Evolutionary conservation across 2,888 invertebrate genomes (phyloP).

Genomic region (Pandemis corylana): DNA sequence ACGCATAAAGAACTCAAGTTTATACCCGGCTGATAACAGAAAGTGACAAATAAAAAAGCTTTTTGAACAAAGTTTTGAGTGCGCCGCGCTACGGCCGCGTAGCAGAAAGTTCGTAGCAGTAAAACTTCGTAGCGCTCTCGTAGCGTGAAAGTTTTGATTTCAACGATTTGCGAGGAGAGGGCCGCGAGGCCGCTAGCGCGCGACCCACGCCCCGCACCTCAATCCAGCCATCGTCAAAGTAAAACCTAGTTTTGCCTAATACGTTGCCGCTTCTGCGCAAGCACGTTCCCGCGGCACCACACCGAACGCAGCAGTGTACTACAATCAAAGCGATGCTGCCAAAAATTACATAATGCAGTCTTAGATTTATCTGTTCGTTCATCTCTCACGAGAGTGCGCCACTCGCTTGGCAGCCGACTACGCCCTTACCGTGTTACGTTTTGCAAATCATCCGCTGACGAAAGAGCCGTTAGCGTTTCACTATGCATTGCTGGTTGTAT

Average conservation of each 20-base stretch:
- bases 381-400: conserved; percentile 84
- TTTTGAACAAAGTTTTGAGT: conserved; percentile 83
- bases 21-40: conserved; percentile 77
- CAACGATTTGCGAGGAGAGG: conserved; percentile 83
- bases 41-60: conserved; percentile 84
- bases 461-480: conserved; percentile 59
- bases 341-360: conserved; percentile 48
- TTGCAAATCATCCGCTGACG: conserved; percentile 68
- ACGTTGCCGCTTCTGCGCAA: conserved; percentile 52
- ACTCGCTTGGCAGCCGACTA: conserved; percentile 77
- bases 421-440: conserved; percentile 76
- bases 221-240: conserved; percentile 13
- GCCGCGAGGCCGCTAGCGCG: conserved; percentile 79
- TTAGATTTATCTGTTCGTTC: conserved; percentile 78
- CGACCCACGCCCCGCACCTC: conserved; percentile 68
- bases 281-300: accelerated
- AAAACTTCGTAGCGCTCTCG: conserved; percentile 85
- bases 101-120: conserved; percentile 85
- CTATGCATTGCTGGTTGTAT: conserved; percentile 69
- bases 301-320: conserved; percentile 59
- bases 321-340: background rate
- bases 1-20: conserved; percentile 66
- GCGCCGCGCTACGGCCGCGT: conserved; percentile 79
- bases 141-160: conserved; percentile 86
- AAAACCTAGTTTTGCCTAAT: conserved; percentile 32